phyloP scores from a whole-genome alignment of 92 coral and sea anemone species.

The Epizoanthus illoricatus region DNA sequence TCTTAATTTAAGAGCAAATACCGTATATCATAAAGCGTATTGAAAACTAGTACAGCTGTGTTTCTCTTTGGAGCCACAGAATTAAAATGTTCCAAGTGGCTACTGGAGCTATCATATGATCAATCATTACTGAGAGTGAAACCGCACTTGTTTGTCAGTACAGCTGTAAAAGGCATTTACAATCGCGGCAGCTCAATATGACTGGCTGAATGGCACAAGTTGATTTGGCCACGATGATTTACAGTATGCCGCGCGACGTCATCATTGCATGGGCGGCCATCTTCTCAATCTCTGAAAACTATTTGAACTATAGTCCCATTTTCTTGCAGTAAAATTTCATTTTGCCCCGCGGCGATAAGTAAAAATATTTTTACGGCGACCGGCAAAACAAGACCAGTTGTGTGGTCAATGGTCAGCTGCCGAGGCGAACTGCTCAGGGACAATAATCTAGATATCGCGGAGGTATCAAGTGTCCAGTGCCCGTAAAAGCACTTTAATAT shows the following conservation, averaged over 20 bases:
- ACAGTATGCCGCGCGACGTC: neutral
- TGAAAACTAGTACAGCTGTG: neutral
- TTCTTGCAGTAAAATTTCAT: neutral
- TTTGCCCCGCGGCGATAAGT: neutral
- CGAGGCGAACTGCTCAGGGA: neutral
- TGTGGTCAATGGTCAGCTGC: neutral
- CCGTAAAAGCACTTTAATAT: too few relatives aligned
- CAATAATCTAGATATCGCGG: neutral
- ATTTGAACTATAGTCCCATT: neutral
- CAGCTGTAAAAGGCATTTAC: conserved; percentile 1
- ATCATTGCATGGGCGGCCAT: conserved; percentile 3
- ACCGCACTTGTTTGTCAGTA: too few relatives aligned
- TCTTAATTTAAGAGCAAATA: neutral
- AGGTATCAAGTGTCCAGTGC: neutral
- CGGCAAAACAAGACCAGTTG: neutral
- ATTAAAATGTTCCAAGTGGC: neutral
- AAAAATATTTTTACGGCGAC: neutral
- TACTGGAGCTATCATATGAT: conserved; percentile 7
- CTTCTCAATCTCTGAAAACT: neutral
- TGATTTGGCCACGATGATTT: neutral
- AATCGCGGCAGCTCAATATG: conserved; percentile 18
- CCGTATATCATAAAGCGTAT: neutral
- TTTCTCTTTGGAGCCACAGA: neutral
- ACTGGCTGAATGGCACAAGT: neutral
- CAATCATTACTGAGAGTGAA: conserved; percentile 15